Evolutionary conservation across 2,113 vertebrate genomes (phyloP), one percentile per base, ranked within the genome.

Genomic region (Nothoprocta pentlandii): DNA sequence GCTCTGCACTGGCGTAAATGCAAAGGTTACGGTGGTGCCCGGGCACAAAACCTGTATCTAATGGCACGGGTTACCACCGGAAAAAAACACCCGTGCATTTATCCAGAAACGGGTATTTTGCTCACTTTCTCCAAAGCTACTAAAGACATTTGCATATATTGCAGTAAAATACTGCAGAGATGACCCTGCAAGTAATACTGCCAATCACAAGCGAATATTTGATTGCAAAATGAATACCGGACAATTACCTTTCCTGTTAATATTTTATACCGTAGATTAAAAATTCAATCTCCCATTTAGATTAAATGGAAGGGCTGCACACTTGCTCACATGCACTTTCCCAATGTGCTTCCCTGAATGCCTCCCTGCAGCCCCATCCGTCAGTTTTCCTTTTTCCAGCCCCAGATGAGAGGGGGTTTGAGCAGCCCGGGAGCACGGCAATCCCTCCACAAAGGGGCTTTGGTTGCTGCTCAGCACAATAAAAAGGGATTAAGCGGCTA

Each of bases 1-100:
- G 41, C 34, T 34, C 36, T 39, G 36, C 36, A 39, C 23, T 30
- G 14, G 41, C 70, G 32, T 28, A 47, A 70, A 59, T 78, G 62
- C 41, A 84, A 74, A 67, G 0, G 0, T 11, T 44, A 36, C 2
- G 4, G 26, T 23, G 0, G 12, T 59, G 34, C 3, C 76, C 22
- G 2, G 51, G 80, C 19, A 83, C 6, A 39, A 39, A 39, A 39
- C 17, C 73, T 46, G 47, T 39, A 46, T 41, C 64, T 8, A 89
- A 41, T 36, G n/a, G 49, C 32, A 16, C 3, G 12, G 36, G n/a
- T 66, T 25, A 49, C 36, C 26, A 49, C 15, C 19, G 49, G 51
- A 49, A 21, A 36, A 39, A 78, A 73, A 34, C 26, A 8, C n/a
- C 22, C n/a, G 8, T 54, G 20, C 23, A 12, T 76, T 87, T 56